Conservation (phyloP, 2,113 vertebrate species). For the Oostethus manadensis region DNA sequence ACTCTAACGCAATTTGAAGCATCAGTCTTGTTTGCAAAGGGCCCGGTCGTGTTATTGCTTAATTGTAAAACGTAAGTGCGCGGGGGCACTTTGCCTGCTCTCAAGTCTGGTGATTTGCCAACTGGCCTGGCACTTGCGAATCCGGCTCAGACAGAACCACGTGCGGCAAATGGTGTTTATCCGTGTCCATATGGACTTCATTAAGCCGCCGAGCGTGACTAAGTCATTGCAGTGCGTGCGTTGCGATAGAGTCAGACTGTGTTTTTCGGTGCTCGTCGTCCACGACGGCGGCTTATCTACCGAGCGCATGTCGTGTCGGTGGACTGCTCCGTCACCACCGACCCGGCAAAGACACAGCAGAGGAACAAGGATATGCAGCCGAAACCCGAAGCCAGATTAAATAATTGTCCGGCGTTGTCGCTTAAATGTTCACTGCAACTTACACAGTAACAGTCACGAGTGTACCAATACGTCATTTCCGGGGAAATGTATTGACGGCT, state of each 20-base stretch:
- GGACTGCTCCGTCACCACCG: slow-evolving; percentile 16
- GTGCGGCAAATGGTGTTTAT: slow-evolving; percentile 28
- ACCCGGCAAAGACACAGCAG: slow-evolving; percentile 38
- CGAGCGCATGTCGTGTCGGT: slow-evolving; percentile 18
- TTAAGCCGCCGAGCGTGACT: slow-evolving; percentile 17
- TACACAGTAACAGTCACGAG: too few relatives aligned
- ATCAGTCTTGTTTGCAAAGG: slow-evolving; percentile 27
- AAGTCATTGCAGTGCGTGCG: neutral
- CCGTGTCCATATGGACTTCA: slow-evolving; percentile 37
- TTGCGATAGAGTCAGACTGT: slow-evolving; percentile 8
- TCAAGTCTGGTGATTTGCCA: slow-evolving; percentile 34
- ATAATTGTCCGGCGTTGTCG: too few relatives aligned
- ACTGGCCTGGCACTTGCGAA: slow-evolving; percentile 39
- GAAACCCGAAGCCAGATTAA: too few relatives aligned
- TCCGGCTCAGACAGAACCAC: slow-evolving; percentile 26
- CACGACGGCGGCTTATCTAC: slow-evolving; percentile 35
- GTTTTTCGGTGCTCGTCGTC: slow-evolving; percentile 16
- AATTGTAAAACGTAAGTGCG: slow-evolving; percentile 48
- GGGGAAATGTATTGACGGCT: neutral
- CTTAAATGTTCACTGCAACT: too few relatives aligned
- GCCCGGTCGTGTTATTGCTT: slow-evolving; percentile 43
- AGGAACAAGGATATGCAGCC: slow-evolving; percentile 7
- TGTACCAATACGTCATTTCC: too few relatives aligned
- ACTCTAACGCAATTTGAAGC: neutral
- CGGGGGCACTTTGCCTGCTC: slow-evolving; percentile 21